These are phyloP conservation scores for Odontocolon sp. DNA, from an alignment of 2,888 invertebrate genomes.

Conservation along the genomic window DNA sequence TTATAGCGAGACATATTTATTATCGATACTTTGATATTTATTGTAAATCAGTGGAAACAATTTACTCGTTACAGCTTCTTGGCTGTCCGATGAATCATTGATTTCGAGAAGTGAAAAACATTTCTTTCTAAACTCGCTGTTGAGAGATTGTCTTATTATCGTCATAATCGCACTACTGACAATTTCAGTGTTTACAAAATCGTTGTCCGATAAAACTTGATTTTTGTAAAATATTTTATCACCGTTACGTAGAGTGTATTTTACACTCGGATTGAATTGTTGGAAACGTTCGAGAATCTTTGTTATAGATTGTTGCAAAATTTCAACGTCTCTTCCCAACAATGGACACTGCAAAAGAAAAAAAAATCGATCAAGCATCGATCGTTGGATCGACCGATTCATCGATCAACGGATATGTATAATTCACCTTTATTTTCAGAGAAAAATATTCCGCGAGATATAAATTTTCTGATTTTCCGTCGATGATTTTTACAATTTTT, in stretches of 20 bases:
- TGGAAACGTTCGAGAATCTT: slow-evolving; percentile 60
- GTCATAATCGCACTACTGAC: slow-evolving; percentile 62
- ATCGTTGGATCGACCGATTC: too few relatives aligned
- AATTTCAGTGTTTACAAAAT: slow-evolving; percentile 61
- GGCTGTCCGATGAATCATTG: slow-evolving; percentile 54
- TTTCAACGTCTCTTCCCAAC: slow-evolving; percentile 27
- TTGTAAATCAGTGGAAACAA: slow-evolving; percentile 61
- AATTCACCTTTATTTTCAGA: too few relatives aligned
- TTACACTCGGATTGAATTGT: slow-evolving; percentile 56
- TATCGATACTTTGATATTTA: slow-evolving; percentile 53
- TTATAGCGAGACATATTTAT: too few relatives aligned
- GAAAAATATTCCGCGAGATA: too few relatives aligned
- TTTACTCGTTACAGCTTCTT: slow-evolving; percentile 48
- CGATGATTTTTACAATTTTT: too few relatives aligned
- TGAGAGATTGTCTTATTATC: slow-evolving; percentile 67
- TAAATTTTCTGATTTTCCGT: too few relatives aligned
- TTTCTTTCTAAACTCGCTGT: slow-evolving; percentile 65
- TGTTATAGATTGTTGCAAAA: slow-evolving; percentile 60
- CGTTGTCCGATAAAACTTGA: slow-evolving; percentile 58
- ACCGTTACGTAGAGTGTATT: slow-evolving; percentile 63
- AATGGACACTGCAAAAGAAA: slow-evolving; percentile 67
- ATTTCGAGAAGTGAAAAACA: slow-evolving; percentile 64
- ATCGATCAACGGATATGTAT: too few relatives aligned
- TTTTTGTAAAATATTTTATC: slow-evolving; percentile 63
- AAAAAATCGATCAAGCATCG: too few relatives aligned